A percentile compares a stretch with the other conserved stretches of the same genome.
phyloP scores from a whole-genome alignment of 2,797 vertebrate genomes.

The Tangara arthus region DNA sequence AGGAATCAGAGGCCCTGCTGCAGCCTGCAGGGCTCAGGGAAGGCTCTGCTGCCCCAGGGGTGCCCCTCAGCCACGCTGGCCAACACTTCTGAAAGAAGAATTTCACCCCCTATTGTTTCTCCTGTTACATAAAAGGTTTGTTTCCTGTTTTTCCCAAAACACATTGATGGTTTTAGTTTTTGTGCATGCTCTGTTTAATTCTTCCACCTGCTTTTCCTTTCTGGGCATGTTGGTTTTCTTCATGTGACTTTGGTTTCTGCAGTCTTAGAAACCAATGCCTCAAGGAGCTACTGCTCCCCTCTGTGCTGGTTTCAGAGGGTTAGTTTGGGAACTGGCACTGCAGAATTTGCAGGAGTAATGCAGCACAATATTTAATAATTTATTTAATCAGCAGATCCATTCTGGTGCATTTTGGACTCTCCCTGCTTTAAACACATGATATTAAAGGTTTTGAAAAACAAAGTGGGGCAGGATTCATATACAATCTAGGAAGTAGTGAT shows the following conservation, averaged over 20 bases:
- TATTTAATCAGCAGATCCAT: neutral
- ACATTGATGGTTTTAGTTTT: neutral
- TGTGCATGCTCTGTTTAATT: neutral
- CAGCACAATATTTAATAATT: neutral
- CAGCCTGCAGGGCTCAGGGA: neutral
- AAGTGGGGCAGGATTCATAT: neutral
- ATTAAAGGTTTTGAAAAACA: neutral
- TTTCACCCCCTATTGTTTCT: neutral
- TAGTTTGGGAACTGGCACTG: neutral
- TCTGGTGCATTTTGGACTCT: neutral
- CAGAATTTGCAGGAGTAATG: neutral
- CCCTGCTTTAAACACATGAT: neutral
- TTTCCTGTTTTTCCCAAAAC: neutral
- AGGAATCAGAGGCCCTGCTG: neutral
- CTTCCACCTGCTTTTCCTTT: neutral
- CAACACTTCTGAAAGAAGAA: neutral
- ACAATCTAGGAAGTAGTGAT: neutral
- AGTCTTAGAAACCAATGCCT: neutral
- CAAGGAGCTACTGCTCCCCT: neutral
- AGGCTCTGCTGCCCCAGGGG: neutral
- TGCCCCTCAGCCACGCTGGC: neutral
- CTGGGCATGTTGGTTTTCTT: neutral
- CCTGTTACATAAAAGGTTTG: neutral
- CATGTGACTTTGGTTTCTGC: neutral
- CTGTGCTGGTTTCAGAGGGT: accelerated